Percentiles rank a stretch among this genome's conserved stretches.
Evolutionary conservation across 2,113 vertebrate species (phyloP).

Genomic region (Pollachius pollachius): DNA sequence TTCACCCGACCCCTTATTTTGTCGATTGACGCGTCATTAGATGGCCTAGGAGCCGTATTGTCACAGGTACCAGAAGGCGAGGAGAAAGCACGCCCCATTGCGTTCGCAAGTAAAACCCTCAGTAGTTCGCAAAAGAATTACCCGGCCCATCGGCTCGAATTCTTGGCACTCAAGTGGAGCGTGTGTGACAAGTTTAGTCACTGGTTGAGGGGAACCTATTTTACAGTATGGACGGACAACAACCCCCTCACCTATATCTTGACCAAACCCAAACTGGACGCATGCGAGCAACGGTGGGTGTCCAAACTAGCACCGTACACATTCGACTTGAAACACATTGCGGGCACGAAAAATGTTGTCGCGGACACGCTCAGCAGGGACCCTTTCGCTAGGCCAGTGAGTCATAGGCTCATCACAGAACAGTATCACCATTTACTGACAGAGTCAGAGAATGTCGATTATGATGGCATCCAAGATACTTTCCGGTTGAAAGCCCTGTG

Average conservation of each 20-base stretch:
- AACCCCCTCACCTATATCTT: neutral
- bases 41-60: conserved; percentile 5
- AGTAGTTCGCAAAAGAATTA: conserved; percentile 1
- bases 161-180: conserved; percentile 5
- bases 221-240: too few species aligned
- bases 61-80: conserved; percentile 12
- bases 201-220: too few species aligned
- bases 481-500: neutral
- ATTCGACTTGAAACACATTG: conserved; percentile 1
- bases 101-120: conserved; percentile 8
- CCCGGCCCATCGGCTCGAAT: neutral
- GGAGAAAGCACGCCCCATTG: conserved; percentile 4
- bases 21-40: conserved; percentile 5
- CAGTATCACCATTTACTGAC: neutral
- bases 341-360: conserved; percentile 3
- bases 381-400: neutral
- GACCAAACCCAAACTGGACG: conserved; percentile 20
- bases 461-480: conserved; percentile 8
- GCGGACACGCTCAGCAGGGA: conserved; percentile 10
- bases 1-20: conserved; percentile 7
- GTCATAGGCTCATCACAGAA: neutral
- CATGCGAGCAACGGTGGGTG: conserved; percentile 7
- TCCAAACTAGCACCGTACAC: conserved; percentile 3
- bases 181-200: too few species aligned
- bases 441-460: neutral